Evolutionary conservation across 2,113 vertebrate species (phyloP).

Genomic region (Rhineura floridana): DNA sequence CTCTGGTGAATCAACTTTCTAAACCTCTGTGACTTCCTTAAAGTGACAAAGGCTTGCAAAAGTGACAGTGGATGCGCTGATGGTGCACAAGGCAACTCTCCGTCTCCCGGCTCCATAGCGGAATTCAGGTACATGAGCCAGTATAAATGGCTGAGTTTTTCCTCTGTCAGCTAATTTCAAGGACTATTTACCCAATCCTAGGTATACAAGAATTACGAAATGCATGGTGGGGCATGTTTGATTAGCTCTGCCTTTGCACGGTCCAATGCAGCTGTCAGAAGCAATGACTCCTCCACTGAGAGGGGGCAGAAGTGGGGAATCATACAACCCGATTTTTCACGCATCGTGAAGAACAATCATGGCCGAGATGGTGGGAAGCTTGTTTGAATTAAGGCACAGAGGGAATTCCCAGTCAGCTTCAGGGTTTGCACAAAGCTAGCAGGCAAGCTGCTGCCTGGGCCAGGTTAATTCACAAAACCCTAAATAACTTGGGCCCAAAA

Average conservation of each 20-base stretch:
- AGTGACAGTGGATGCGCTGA: too few species aligned
- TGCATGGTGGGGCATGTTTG: not conserved
- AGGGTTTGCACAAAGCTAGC: not conserved
- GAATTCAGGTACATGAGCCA: not conserved
- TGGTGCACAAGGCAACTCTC: not conserved
- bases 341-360: not conserved
- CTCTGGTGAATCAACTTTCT: not conserved
- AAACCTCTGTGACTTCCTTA: not conserved
- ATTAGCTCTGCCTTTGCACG: not conserved
- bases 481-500: too few species aligned
- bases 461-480: too few species aligned
- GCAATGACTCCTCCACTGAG: not conserved
- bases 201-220: slow-evolving; percentile 21
- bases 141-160: not conserved
- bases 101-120: not conserved
- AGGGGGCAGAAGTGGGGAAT: not conserved
- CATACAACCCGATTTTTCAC: not conserved
- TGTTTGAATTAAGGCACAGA: not conserved
- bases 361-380: not conserved
- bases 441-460: too few species aligned
- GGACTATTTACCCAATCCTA: slow-evolving; percentile 10
- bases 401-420: not conserved
- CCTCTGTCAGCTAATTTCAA: slow-evolving; percentile 1
- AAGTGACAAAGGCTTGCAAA: not conserved
- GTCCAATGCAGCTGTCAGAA: not conserved